Conservation (phyloP, 2,113 vertebrate species). For the Nannobrachium achirus region DNA sequence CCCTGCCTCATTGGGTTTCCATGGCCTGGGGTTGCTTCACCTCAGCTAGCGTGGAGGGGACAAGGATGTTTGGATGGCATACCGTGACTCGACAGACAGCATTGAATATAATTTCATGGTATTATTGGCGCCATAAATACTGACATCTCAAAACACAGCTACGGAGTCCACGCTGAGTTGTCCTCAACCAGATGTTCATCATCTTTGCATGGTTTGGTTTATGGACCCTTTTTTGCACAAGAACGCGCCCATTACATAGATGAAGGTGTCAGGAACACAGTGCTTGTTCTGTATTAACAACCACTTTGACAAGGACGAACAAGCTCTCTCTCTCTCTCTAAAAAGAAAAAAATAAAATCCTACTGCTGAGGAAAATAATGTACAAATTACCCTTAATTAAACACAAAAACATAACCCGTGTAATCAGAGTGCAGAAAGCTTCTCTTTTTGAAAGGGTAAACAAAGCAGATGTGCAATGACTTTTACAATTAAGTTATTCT, state of each 20-base stretch:
- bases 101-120: constrained; percentile 23
- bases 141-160: constrained; percentile 10
- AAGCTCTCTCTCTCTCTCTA: constrained; percentile 19
- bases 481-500: constrained; percentile 2
- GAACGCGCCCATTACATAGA: constrained; percentile 54
- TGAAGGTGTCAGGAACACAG: constrained; percentile 54
- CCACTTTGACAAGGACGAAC: constrained; percentile 53
- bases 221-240: constrained; percentile 60
- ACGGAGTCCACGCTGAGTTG: constrained; percentile 4
- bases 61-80: constrained; percentile 33
- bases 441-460: constrained; percentile 22
- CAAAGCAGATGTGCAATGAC: not conserved
- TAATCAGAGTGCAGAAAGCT: constrained; percentile 47
- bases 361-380: constrained; percentile 46
- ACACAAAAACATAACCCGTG: constrained; percentile 50
- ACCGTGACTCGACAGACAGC: constrained; percentile 27
- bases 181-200: constrained; percentile 40
- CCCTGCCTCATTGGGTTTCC: constrained; percentile 62
- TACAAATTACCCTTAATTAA: constrained; percentile 68
- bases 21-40: constrained; percentile 27
- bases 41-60: constrained; percentile 5
- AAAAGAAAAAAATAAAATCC: constrained; percentile 32
- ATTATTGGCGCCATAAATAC: constrained; percentile 15
- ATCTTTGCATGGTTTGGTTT: constrained; percentile 54
- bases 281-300: constrained; percentile 62